Conservation (phyloP, 2,113 vertebrate genomes). For the Hemicordylus capensis region DNA sequence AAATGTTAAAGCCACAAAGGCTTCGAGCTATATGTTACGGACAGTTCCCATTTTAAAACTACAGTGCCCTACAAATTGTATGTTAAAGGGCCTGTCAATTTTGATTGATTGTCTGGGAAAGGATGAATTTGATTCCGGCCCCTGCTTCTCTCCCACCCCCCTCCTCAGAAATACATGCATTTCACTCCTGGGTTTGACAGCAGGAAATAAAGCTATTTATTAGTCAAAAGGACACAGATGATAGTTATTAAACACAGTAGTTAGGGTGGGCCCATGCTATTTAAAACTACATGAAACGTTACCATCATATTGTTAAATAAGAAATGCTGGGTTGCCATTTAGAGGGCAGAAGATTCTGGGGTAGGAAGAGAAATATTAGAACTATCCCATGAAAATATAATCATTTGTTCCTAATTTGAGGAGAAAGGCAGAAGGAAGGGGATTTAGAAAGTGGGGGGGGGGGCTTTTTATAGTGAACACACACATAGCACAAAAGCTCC, state of each 20-base stretch:
- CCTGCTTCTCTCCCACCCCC: constrained; percentile 16
- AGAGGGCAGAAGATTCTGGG: background rate
- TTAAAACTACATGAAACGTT: constrained; percentile 43
- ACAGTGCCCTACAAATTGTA: constrained; percentile 79
- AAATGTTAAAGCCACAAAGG: constrained; percentile 65
- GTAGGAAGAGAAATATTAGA: constrained; percentile 10
- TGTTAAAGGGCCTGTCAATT: constrained; percentile 84
- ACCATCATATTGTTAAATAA: constrained; percentile 47
- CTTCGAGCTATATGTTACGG: constrained; percentile 77
- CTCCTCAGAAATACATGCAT: constrained; percentile 75
- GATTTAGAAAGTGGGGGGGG: background rate
- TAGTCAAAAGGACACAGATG: constrained; percentile 73
- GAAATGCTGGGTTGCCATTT: constrained; percentile 13
- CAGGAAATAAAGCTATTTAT: constrained; percentile 79
- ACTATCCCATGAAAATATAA: background rate
- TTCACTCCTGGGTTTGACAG: constrained; percentile 77
- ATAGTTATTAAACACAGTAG: constrained; percentile 84
- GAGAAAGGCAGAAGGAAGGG: no score
- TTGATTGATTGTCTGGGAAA: constrained; percentile 89
- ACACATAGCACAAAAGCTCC: background rate
- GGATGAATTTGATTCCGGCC: constrained; percentile 83
- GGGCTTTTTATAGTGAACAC: background rate
- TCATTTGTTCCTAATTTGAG: background rate
- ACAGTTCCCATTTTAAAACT: constrained; percentile 82
- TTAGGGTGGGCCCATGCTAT: constrained; percentile 37